Base-by-base conservation (phyloP, 2,113 vertebrate genomes). In the Anhinga anhinga region DNA sequence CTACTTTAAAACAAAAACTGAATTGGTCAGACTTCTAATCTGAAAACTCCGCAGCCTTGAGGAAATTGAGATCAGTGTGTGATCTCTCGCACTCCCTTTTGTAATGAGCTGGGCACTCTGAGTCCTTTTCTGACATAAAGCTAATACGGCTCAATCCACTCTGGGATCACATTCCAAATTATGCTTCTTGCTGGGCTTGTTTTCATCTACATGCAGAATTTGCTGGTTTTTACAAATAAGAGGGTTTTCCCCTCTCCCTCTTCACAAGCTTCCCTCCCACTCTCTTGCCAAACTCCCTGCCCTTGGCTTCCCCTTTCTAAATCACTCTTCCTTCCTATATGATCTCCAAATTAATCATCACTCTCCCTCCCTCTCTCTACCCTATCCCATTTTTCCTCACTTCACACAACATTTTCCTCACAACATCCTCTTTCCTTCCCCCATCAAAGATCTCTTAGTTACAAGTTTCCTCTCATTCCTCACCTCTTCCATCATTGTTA, bases 321-420 rank as follows among this genome's bases (percentile, higher is more conserved):
- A 87, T 67, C 44, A 82, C 38, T 94, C 90, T 87, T 94, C 70
- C 73, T 86, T 92, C 55, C 67, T 38, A 40, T 76, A 74, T 10
- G n/a, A 95, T 61, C 81, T 96, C 65, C 34, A 90, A 89, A 79
- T 93, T 58, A 88, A 67, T 73, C 53, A 90, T 27, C 3, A 19
- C 0, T 79, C 77, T 82, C 56, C 61, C 47, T 79, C 40, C 49
- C 73, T 55, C n/a, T 84, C 26, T 65, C 59, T 34, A 79, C 40
- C 55, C 52, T 45, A 29, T 79, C 34, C 52, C 66, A 13, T 71
- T 96, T 92, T 82, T 44, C 52, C 73, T 87, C 44, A 67, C 47
- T 76, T 93, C 53, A 42, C 42, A 42, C 42, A 42, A 42, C 42
- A 42, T 42, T 45, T 45, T 45, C 44, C 44, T 9, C 44, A 45